Evolutionary conservation across 1,140 invertebrate species (phyloP).

Genomic region (Lycorma delicatula): DNA sequence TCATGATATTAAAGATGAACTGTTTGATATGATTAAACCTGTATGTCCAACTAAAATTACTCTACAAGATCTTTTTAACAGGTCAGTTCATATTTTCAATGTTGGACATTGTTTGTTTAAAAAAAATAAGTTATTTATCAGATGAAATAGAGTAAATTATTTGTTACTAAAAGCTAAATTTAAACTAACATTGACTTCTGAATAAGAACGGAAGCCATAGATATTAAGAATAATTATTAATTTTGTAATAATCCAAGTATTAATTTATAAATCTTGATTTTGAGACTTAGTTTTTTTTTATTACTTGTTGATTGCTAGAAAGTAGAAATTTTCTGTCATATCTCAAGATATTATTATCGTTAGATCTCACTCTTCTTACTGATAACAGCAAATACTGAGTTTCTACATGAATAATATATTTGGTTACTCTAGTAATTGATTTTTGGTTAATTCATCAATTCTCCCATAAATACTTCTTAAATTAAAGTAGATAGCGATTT

Average conservation of each 20-base stretch:
- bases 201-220: neutral
- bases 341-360: too few species aligned
- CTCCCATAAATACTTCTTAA: too few species aligned
- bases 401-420: too few species aligned
- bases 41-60: slow-evolving; percentile 77
- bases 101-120: neutral
- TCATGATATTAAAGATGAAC: slow-evolving; percentile 93
- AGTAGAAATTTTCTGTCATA: too few species aligned
- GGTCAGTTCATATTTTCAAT: slow-evolving; percentile 32
- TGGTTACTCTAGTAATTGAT: too few species aligned
- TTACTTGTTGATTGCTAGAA: too few species aligned
- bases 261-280: neutral
- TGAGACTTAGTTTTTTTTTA: too few species aligned
- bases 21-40: slow-evolving; percentile 96
- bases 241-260: neutral
- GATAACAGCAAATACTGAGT: too few species aligned
- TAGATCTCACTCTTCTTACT: too few species aligned
- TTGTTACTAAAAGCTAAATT: neutral
- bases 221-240: neutral
- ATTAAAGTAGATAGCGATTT: too few species aligned
- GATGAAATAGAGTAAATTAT: neutral
- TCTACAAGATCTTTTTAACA: slow-evolving; percentile 67
- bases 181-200: neutral
- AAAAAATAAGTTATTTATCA: neutral
- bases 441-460: too few species aligned